Evolutionary conservation across 2,797 vertebrate genomes (phyloP), one percentile per base, ranked within the genome.

Genomic region (Botia kubotai): DNA sequence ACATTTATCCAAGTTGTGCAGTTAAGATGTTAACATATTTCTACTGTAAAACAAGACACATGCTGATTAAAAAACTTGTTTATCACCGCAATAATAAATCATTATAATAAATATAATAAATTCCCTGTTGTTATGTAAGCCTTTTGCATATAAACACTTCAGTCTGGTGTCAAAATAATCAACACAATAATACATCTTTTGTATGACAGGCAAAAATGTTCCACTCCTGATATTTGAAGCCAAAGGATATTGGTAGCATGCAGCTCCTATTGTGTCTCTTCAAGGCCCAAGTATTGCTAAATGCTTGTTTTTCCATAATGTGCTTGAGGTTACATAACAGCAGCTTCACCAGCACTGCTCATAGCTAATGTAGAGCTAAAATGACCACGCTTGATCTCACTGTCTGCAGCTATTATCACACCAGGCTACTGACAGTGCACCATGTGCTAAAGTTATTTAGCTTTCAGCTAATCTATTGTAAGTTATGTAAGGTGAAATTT

Each of bases 241-340:
- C 55, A 12, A 26, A 26, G 3, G 21, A 58, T 58, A 58, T 23
- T 58, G 57, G 19, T 21, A 55, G 17, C 8, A 23, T 23, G 57
- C 19, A 23, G 57, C 21, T 58, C 8, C 57, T 19, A 58, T 12
- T 14, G 58, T 26, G 23, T 60, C 55, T 58, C 55, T 58, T 60
- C 23, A 60, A 26, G 58, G 23, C 58, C 23, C 58, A 26, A 26
- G 23, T 23, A 2, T 60, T 60, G 21, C 58, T 60, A 58, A 58
- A 21, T 58, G 57, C 58, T 60, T 60, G 58, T 60, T 11, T 60
- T 60, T 60, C 58, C 23, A 26, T 58, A 58, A 58, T 57, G n/a
- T 6, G n/a, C 19, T 19, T 57, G 17, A 19, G n/a, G 53, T 57
- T 19, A 57, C 53, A 57, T 57, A 57, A n/a, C 17, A 57, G 53